A percentile compares a stretch with the other conserved stretches of the same genome.
phyloP scores from a whole-genome alignment of 2,888 invertebrate genomes.

The Lacanobia oleracea region DNA sequence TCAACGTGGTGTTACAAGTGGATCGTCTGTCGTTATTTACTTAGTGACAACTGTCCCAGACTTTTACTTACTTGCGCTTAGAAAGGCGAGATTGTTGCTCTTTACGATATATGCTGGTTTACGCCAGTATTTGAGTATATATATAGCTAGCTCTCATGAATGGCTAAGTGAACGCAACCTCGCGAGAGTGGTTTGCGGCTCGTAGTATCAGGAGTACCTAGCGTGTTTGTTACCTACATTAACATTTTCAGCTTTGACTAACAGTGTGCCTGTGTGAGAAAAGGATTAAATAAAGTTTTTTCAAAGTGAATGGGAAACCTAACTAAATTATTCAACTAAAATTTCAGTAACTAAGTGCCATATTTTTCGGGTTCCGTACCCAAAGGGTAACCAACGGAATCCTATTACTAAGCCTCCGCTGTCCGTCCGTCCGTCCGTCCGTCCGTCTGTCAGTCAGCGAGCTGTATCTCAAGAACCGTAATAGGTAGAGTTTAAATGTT shows the following conservation, averaged over 20 bases:
- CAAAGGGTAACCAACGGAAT: too few species aligned
- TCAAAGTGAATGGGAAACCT: neutral
- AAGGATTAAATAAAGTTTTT: neutral
- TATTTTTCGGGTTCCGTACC: too few species aligned
- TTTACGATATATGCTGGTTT: slow-evolving; percentile 58
- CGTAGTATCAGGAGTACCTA: neutral
- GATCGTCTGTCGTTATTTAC: slow-evolving; percentile 20
- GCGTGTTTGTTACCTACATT: neutral
- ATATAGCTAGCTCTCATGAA: slow-evolving; percentile 42
- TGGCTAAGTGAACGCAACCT: slow-evolving; percentile 42
- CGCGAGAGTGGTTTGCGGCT: slow-evolving; percentile 27
- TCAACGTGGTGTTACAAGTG: neutral
- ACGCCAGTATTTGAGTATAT: slow-evolving; percentile 46
- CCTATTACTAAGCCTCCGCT: too few species aligned
- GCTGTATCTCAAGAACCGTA: too few species aligned
- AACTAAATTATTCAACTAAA: neutral
- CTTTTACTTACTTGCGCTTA: slow-evolving; percentile 64
- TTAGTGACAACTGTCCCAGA: slow-evolving; percentile 42
- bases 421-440: too few species aligned
- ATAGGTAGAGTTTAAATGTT: too few species aligned
- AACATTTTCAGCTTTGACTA: neutral
- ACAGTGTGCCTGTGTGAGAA: neutral
- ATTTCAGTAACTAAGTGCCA: neutral
- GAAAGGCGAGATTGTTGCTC: slow-evolving; percentile 58
- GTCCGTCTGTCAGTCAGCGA: too few species aligned